A percentile compares a stretch with the other conserved stretches of the same genome.
These are phyloP conservation scores for Argopecten irradians DNA, from an alignment of 1,140 invertebrate species.

Conservation along the genomic window DNA sequence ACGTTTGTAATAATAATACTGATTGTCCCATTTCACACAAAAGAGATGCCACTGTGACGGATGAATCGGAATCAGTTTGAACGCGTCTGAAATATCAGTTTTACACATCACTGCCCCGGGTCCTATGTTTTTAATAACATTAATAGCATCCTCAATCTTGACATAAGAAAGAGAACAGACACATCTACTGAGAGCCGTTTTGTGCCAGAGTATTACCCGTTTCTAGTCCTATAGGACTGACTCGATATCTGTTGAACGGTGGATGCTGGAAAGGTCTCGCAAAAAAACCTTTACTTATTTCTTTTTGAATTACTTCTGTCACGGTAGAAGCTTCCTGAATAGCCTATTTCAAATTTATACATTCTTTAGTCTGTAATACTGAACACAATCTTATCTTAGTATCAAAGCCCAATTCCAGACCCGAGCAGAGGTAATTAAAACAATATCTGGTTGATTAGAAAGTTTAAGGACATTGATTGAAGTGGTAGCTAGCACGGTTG, in stretches of 20 bases:
- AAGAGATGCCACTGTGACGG: constrained; percentile 35
- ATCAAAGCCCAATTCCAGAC: constrained; percentile 30
- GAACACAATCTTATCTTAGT: constrained; percentile 5
- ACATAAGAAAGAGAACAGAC: constrained; percentile 43
- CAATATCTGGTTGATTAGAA: constrained; percentile 2
- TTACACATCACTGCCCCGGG: constrained; percentile 28
- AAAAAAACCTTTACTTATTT: too few relatives aligned
- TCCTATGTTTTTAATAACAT: constrained; percentile 34
- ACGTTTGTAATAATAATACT: constrained; percentile 30
- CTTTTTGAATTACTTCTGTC: neutral
- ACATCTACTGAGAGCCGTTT: constrained; percentile 28
- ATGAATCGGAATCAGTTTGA: constrained; percentile 39
- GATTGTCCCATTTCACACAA: constrained; percentile 39
- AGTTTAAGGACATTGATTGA: neutral
- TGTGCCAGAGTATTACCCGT: constrained; percentile 39
- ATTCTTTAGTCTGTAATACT: neutral
- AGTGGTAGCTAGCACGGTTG: neutral
- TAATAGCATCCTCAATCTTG: constrained; percentile 48
- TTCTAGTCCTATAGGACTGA: constrained; percentile 25
- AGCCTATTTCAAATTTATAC: constrained; percentile 24
- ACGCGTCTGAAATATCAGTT: constrained; percentile 40
- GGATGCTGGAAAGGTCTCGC: too few relatives aligned
- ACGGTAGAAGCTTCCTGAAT: neutral
- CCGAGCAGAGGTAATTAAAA: constrained; percentile 21
- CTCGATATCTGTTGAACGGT: too few relatives aligned